Percentiles rank a stretch among this genome's conserved stretches.
Conservation (phyloP, 1,140 invertebrate species). For the Aporrectodea caliginosa region DNA sequence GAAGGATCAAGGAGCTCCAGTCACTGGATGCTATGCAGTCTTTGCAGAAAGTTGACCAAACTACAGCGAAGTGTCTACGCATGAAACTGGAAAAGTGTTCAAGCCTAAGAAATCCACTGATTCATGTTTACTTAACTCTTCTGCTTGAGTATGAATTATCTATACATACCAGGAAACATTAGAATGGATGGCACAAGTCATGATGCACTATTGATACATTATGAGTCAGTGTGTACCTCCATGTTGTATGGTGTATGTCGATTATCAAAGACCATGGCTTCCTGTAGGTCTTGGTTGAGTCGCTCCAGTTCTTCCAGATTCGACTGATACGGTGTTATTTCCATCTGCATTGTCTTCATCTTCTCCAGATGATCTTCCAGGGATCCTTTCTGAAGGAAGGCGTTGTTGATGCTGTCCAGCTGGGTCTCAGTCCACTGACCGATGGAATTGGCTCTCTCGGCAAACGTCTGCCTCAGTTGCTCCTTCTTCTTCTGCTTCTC, state of each 20-base stretch:
- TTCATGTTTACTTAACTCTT: too few relatives aligned
- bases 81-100: too few relatives aligned
- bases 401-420: constrained; percentile 84
- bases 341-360: constrained; percentile 65
- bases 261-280: constrained; percentile 99
- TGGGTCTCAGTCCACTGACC: constrained; percentile 98
- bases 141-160: too few relatives aligned
- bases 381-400: constrained; percentile 86
- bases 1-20: too few relatives aligned
- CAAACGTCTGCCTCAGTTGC: constrained; percentile 90
- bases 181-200: too few relatives aligned
- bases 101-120: too few relatives aligned
- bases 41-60: too few relatives aligned
- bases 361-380: constrained; percentile 91
- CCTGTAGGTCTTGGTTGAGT: constrained; percentile 96
- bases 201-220: too few relatives aligned
- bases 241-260: constrained; percentile 97
- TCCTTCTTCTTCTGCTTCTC: constrained; percentile 97
- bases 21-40: too few relatives aligned
- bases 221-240: too few relatives aligned
- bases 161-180: too few relatives aligned
- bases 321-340: constrained; percentile 73
- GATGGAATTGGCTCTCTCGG: constrained; percentile 92
- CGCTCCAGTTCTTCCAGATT: constrained; percentile 98
- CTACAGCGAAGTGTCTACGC: too few relatives aligned